Base-by-base conservation (phyloP, 2,797 vertebrate genomes). In the Knipowitschia caucasica region DNA sequence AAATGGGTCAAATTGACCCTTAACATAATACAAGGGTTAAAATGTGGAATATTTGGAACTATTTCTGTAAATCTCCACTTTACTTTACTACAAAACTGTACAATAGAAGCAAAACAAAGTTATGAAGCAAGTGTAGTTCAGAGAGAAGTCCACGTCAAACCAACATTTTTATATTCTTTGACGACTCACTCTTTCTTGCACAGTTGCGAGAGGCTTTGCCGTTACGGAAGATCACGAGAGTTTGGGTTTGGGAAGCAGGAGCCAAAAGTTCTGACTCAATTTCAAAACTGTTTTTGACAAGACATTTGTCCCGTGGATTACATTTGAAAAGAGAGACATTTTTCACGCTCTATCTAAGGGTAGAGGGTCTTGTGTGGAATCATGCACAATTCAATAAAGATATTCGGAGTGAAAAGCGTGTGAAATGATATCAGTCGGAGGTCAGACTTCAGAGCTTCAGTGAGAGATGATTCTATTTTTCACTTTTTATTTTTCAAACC, bases 241-340 rank as follows among this genome's bases (percentile, higher is more conserved):
- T n/a, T 42, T 42, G 20, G 24, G 21, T 42, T 25, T 8, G 12
- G 23, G 23, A 42, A 42, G 39, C 39, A 42, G 5, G 39, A 42
- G 39, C 39, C 39, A 2, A 42, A 42, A 42, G 21, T n/a, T 42
- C 20, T 42, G 39, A 7, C 39, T 42, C 39, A 24, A 42, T 42
- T 42, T 12, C 12, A 8, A 42, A 42, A 42, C 39, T 1, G 12
- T 7, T 23, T 23, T 3, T 42, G 39, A 42, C 36, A 42, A 24
- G 20, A 42, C 39, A 42, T 42, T 42, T 25, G 20, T 42, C 14
- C 39, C 25, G 23, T 39, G 18, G 36, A 39, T 39, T 39, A 20
- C 9, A 39, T 21, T 39, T 39, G 12, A 39, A 38, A 10, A 21
- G 12, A 18, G 36, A 10, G 12, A 20, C 18, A 11, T 21, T 21